Base-by-base conservation (phyloP, 2,797 vertebrate species). In the Crenuchus spilurus region DNA sequence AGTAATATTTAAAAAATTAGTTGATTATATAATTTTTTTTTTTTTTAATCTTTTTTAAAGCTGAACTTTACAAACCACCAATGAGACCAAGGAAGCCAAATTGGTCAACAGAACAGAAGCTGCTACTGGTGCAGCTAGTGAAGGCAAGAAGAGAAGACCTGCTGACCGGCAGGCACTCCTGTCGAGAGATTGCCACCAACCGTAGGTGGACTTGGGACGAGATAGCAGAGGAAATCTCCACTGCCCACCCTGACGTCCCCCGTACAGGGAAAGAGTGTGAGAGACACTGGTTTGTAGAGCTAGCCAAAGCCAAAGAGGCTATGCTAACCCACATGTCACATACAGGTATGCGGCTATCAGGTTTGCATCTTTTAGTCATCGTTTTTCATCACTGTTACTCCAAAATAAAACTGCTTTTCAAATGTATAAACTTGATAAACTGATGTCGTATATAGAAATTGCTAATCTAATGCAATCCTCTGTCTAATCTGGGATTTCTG, bases 281-380 rank as follows among this genome's bases (percentile, higher is more conserved):
- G 24, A 70, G 74, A 48, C 74, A 76, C 60, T 76, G 74, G 74
- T 76, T 76, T n/a, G 62, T 76, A 57, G 74, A 76, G 67, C 67
- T 70, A 33, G 74, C 74, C 39, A 76, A 76, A 26, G 74, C 74
- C n/a, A 76, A 44, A 58, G 74, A 76, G 41, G 51, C 60, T 20
- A 48, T 76, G 74, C 30, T 57, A n/a, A 57, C 30, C 35, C 67
- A 76, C 31, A 70, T 14, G n/a, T 31, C 49, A 35, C 60, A 61
- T 10, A 30, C 67, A 70, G 67, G 74, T 70, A n/a, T n/a, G n/a
- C n/a, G n/a, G n/a, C n/a, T n/a, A n/a, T n/a, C n/a, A n/a, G n/a
- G n/a, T n/a, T n/a, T n/a, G n/a, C n/a, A n/a, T n/a, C n/a, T n/a
- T n/a, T n/a, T n/a, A n/a, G n/a, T n/a, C n/a, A n/a, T n/a, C n/a